Conservation (phyloP, 2,888 invertebrate genomes). For the Eilema caniola region DNA sequence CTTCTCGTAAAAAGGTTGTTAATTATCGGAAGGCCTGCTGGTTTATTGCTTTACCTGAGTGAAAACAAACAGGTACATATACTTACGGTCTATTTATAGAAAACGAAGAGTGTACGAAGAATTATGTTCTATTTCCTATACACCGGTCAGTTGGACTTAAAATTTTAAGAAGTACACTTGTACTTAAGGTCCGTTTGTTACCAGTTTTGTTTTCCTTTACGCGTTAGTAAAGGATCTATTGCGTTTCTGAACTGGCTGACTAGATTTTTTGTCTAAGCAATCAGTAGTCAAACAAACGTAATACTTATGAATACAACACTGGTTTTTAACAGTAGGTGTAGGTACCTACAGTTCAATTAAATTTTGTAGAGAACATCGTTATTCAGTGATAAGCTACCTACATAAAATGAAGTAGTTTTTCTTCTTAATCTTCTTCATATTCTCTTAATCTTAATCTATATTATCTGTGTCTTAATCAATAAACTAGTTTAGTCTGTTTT, state of each 20-base stretch:
- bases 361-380: background rate
- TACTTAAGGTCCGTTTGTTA: no score
- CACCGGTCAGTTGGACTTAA: background rate
- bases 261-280: background rate
- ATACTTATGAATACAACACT: background rate
- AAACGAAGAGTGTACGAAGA: background rate
- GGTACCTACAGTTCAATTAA: no score
- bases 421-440: no score
- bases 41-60: slow-evolving; percentile 57
- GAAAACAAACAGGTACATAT: slow-evolving; percentile 44
- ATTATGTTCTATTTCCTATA: background rate
- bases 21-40: slow-evolving; percentile 51
- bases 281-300: background rate
- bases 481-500: no score
- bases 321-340: no score
- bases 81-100: slow-evolving; percentile 24
- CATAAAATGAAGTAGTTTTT: no score
- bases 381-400: background rate
- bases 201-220: background rate
- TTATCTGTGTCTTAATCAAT: no score
- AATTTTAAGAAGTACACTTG: background rate
- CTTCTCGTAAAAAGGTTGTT: slow-evolving; percentile 42
- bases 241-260: background rate
- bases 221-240: background rate
- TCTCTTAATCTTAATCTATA: no score